A percentile compares a stretch with the other conserved stretches of the same genome.
Conservation (phyloP, 92 coral and sea anemone species). For the Epizoanthus scotinus region DNA sequence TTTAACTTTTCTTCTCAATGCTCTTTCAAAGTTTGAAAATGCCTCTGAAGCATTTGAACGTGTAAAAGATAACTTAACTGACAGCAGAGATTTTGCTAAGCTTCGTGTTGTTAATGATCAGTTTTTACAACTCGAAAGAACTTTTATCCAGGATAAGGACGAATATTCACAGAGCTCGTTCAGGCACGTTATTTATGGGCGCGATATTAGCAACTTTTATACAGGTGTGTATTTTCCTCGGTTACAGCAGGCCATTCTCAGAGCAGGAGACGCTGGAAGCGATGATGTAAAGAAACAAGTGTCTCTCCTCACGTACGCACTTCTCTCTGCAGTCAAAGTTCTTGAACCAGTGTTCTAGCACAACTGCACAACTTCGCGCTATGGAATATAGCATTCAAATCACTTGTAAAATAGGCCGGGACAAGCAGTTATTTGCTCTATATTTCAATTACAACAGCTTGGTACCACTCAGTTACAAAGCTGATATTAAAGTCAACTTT, state of each 20-base stretch:
- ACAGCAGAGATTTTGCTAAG: slow-evolving; percentile 44
- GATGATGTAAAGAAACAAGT: slow-evolving; percentile 62
- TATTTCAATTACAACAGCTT: too few species aligned
- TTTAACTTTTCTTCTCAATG: slow-evolving; percentile 49
- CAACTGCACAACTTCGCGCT: too few species aligned
- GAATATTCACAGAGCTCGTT: slow-evolving; percentile 45
- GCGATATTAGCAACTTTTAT: slow-evolving; percentile 56
- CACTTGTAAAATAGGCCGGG: too few species aligned
- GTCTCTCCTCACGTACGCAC: slow-evolving; percentile 57
- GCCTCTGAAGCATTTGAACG: slow-evolving; percentile 56
- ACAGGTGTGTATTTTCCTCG: slow-evolving; percentile 65
- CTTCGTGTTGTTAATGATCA: slow-evolving; percentile 80
- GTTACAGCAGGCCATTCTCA: slow-evolving; percentile 44
- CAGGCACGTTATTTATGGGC: slow-evolving; percentile 71
- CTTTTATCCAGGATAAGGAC: slow-evolving; percentile 65
- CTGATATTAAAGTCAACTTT: too few species aligned
- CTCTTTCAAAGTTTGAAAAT: slow-evolving; percentile 57
- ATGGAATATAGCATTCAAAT: too few species aligned
- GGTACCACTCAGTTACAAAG: too few species aligned
- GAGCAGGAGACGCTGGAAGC: slow-evolving; percentile 57
- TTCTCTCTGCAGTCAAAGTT: slow-evolving; percentile 64
- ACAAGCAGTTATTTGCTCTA: too few species aligned
- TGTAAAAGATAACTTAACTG: slow-evolving; percentile 47
- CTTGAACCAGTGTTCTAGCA: slow-evolving; percentile 37
- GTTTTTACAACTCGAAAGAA: slow-evolving; percentile 73